Evolutionary conservation across 2,113 vertebrate genomes (phyloP).

Genomic region (Heterotis niloticus): DNA sequence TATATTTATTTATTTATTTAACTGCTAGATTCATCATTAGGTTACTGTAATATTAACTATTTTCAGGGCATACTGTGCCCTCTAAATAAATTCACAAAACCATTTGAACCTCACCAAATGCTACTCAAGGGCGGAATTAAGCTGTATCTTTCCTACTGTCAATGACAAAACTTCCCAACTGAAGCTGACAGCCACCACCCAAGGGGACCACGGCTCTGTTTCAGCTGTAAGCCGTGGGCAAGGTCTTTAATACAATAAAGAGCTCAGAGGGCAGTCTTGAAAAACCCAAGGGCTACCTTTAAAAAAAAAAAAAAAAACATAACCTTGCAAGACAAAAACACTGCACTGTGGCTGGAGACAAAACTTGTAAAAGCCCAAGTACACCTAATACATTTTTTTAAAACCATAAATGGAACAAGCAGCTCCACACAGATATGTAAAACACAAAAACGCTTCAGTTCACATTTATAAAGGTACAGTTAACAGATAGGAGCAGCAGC

Average conservation of each 20-base stretch:
- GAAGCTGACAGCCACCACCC: not conserved
- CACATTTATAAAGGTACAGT: not conserved
- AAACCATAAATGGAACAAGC: slow-evolving; percentile 14
- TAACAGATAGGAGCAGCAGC: not conserved
- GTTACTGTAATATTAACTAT: no score
- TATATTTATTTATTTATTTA: no score
- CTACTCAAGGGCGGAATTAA: no score
- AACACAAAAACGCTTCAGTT: not conserved
- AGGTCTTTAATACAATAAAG: not conserved
- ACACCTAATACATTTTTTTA: slow-evolving; percentile 3
- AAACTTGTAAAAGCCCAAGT: not conserved
- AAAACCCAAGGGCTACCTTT: not conserved
- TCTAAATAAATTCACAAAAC: no score
- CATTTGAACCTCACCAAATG: no score
- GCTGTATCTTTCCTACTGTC: no score
- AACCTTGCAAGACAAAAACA: not conserved
- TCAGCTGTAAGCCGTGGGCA: not conserved
- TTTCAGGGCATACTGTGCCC: no score
- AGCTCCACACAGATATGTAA: not conserved
- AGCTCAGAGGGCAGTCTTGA: no score
- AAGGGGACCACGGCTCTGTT: no score
- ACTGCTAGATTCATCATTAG: no score
- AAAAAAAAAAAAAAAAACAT: no score
- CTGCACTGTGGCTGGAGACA: not conserved
- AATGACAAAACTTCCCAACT: not conserved